phyloP scores from a whole-genome alignment of 2,888 invertebrate genomes.

The Entomobrya multifasciata region DNA sequence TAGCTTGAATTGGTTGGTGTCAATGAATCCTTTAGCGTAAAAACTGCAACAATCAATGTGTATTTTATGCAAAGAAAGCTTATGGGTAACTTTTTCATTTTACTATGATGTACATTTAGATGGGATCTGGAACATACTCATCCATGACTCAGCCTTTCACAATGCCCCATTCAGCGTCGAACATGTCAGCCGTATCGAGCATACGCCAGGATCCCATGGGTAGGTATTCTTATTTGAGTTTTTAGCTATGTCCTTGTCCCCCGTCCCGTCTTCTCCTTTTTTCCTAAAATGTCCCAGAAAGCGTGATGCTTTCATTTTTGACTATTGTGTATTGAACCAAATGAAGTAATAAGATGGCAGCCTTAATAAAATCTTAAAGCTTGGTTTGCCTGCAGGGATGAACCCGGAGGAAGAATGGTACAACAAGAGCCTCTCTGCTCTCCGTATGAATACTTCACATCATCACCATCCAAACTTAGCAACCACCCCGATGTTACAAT shows the following conservation, averaged over 20 bases:
- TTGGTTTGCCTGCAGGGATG: constrained; percentile 86
- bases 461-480: constrained; percentile 92
- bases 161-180: constrained; percentile 93
- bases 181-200: constrained; percentile 93
- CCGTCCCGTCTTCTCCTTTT: background rate
- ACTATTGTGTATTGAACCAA: too few species aligned
- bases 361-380: constrained; percentile 79
- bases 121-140: constrained; percentile 89
- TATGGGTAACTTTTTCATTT: too few species aligned
- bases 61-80: too few species aligned
- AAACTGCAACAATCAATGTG: too few species aligned
- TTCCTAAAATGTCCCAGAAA: background rate
- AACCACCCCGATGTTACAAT: constrained; percentile 97
- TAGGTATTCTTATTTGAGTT: constrained; percentile 82
- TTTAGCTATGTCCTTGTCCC: background rate
- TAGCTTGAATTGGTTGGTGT: background rate
- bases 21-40: too few species aligned
- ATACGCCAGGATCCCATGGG: constrained; percentile 94
- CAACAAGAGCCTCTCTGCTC: constrained; percentile 97
- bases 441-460: constrained; percentile 94
- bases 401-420: constrained; percentile 97
- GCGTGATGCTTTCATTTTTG: background rate
- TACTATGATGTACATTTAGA: constrained; percentile 83
- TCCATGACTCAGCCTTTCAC: constrained; percentile 97
- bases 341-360: constrained; percentile 56